Evolutionary conservation across 2,797 vertebrate species (phyloP).

Genomic region (Dermochelys coriacea): DNA sequence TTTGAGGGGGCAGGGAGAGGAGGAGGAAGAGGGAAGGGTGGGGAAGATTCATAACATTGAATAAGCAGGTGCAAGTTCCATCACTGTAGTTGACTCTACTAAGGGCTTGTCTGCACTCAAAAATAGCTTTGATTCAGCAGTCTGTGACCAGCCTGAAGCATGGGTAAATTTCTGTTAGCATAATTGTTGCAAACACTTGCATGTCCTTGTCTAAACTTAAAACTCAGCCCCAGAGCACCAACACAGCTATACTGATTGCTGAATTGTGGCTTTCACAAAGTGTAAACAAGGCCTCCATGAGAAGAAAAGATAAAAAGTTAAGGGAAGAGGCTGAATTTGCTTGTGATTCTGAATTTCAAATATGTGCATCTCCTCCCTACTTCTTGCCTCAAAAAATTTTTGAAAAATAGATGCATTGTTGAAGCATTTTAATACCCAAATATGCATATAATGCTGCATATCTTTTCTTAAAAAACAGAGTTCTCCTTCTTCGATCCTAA

Average conservation of each 20-base stretch:
- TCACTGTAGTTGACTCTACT: neutral
- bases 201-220: neutral
- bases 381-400: neutral
- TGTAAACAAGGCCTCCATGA: neutral
- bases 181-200: neutral
- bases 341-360: neutral
- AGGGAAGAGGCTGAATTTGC: neutral
- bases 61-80: neutral
- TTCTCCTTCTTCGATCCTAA: constrained; percentile 98
- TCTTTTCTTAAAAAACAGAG: constrained; percentile 80
- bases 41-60: neutral
- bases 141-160: neutral
- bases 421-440: neutral
- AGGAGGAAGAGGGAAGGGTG: neutral
- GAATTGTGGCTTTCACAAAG: neutral
- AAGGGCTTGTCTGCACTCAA: neutral
- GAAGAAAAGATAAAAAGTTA: neutral
- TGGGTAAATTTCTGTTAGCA: neutral
- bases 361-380: accelerated
- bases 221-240: neutral
- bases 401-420: constrained; percentile 1
- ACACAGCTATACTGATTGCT: neutral
- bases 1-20: neutral
- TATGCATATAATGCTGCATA: neutral
- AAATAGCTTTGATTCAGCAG: neutral